A percentile compares a stretch with the other conserved stretches of the same genome.
Evolutionary conservation across 2,113 vertebrate species (phyloP).

Genomic region (Cyanoliseus patagonus): DNA sequence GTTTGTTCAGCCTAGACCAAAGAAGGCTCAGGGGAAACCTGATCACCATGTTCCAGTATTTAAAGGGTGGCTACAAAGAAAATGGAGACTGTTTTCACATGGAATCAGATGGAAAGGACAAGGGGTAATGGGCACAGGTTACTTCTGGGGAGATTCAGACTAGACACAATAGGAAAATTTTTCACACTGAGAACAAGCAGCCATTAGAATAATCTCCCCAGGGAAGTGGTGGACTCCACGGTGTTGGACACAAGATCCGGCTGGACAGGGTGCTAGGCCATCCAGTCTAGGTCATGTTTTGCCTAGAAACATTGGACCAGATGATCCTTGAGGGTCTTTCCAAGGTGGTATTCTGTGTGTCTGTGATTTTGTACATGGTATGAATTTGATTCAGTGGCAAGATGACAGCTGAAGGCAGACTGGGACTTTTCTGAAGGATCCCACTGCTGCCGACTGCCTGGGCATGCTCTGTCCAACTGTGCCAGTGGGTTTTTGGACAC

Average conservation of each 20-base stretch:
- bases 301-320: not conserved
- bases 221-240: not conserved
- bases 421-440: not conserved
- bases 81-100: not conserved
- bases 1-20: not conserved
- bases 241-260: not conserved
- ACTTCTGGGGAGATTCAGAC: not conserved
- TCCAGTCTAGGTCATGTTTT: not conserved
- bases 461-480: not conserved
- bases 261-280: not conserved
- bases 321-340: not conserved
- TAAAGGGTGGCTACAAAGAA: not conserved
- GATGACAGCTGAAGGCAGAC: not conserved
- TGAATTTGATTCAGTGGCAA: accelerated
- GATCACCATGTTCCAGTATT: not conserved
- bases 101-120: not conserved
- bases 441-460: not conserved
- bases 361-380: not conserved
- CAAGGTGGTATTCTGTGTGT: not conserved
- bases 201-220: not conserved
- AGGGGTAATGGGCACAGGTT: not conserved
- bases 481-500: not conserved
- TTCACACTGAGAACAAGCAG: not conserved
- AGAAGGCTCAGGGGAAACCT: not conserved
- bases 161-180: not conserved